Conservation (phyloP, 2,797 vertebrate genomes). For the Furcifer pardalis region DNA sequence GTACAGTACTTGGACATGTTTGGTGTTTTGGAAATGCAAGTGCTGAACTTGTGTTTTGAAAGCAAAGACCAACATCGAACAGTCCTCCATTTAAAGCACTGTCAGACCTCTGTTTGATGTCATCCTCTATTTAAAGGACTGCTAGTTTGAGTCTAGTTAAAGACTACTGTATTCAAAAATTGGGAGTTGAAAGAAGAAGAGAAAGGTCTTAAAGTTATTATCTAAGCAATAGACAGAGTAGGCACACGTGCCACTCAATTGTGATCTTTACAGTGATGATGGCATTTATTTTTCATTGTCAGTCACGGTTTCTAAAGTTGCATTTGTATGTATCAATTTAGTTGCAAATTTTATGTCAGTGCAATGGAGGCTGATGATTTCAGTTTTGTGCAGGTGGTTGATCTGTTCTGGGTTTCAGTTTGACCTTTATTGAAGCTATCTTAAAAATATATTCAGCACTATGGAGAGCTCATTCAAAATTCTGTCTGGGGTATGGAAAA, state of each 20-base stretch:
- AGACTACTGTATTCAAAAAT: neutral
- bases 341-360: neutral
- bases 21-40: neutral
- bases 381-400: too few species aligned
- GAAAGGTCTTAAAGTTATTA: neutral
- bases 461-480: too few species aligned
- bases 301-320: neutral
- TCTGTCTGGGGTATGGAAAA: too few species aligned
- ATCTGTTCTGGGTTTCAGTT: too few species aligned
- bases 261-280: neutral
- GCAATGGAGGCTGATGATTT: too few species aligned
- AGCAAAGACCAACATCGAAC: neutral
- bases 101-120: neutral
- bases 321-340: neutral
- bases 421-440: too few species aligned
- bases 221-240: neutral
- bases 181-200: neutral
- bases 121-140: neutral
- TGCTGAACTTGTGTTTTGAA: neutral
- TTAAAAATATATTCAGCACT: too few species aligned
- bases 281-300: neutral
- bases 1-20: neutral
- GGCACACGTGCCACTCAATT: neutral
- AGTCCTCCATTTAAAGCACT: neutral
- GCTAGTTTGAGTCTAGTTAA: neutral